phyloP scores from a whole-genome alignment of 2,113 vertebrate species.

The Cyprinodon brontotheroides region DNA sequence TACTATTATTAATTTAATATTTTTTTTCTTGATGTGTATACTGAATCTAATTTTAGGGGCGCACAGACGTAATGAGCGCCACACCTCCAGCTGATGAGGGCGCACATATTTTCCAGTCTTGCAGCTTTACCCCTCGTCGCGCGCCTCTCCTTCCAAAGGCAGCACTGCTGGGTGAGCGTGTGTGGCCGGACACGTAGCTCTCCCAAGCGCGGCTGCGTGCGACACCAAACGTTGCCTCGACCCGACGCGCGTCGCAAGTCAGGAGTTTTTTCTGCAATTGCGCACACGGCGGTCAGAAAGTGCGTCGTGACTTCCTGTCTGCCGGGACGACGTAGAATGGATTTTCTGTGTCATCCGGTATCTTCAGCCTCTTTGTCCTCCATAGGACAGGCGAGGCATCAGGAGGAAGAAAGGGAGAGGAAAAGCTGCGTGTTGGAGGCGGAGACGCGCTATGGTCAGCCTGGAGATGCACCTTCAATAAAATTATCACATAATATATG shows the following conservation, averaged over 20 bases:
- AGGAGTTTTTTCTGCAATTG: constrained; percentile 6
- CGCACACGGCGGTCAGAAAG: constrained; percentile 32
- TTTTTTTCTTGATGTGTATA: not conserved
- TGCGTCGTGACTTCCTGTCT: constrained; percentile 42
- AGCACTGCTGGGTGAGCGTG: constrained; percentile 35
- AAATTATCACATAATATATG: not conserved
- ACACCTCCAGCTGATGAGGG: constrained; percentile 1
- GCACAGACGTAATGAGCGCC: not conserved
- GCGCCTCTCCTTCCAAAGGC: constrained; percentile 17
- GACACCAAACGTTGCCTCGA: constrained; percentile 30
- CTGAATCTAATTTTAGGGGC: not conserved
- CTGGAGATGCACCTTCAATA: not conserved
- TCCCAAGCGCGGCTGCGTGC: constrained; percentile 50
- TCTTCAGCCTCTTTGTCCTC: not conserved
- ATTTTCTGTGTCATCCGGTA: constrained; percentile 20
- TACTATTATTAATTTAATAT: not conserved
- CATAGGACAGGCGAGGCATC: constrained; percentile 22
- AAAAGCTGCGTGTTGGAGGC: not conserved
- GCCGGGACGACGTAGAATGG: constrained; percentile 11
- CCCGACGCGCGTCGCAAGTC: constrained; percentile 1
- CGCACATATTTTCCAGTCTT: constrained; percentile 30
- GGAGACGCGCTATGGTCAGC: not conserved
- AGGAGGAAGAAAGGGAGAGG: not conserved
- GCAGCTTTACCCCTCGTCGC: not conserved
- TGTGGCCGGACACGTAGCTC: constrained; percentile 73